Percentiles rank a stretch among this genome's conserved stretches.
Conservation (phyloP, 2,797 vertebrate species). For the Arvicola amphibius region DNA sequence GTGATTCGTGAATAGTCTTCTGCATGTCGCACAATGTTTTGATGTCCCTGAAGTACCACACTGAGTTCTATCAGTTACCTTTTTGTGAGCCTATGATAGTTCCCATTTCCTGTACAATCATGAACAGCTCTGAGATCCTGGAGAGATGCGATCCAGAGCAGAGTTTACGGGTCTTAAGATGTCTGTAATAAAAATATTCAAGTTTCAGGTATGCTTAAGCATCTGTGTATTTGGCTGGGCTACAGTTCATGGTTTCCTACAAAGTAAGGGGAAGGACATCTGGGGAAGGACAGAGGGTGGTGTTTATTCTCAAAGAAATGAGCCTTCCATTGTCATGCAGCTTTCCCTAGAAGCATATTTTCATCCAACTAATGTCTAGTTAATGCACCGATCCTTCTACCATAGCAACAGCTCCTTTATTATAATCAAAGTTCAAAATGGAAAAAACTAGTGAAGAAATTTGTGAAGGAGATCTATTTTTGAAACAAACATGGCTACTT, state of each 20-base stretch:
- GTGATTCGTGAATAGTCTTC: slow-evolving; percentile 89
- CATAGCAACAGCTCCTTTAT: slow-evolving; percentile 65
- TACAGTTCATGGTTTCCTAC: slow-evolving; percentile 60
- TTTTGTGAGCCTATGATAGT: slow-evolving; percentile 87
- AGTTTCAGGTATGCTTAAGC: slow-evolving; percentile 84
- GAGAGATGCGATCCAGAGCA: slow-evolving; percentile 87
- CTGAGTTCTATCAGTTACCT: slow-evolving; percentile 98
- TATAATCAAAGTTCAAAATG: slow-evolving; percentile 69
- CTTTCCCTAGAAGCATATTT: background rate
- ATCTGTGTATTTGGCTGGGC: slow-evolving; percentile 68
- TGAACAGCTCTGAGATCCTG: slow-evolving; percentile 86
- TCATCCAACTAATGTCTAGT: slow-evolving; percentile 58
- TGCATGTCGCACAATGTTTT: slow-evolving; percentile 92
- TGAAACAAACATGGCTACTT: slow-evolving; percentile 86
- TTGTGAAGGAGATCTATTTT: slow-evolving; percentile 84
- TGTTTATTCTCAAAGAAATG: slow-evolving; percentile 61
- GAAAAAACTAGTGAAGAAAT: slow-evolving; percentile 69
- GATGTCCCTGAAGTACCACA: slow-evolving; percentile 88
- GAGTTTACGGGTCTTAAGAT: slow-evolving; percentile 94
- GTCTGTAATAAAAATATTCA: slow-evolving; percentile 94
- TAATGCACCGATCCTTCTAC: slow-evolving; percentile 51
- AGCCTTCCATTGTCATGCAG: slow-evolving; percentile 3
- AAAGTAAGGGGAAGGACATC: background rate
- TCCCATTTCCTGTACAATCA: slow-evolving; percentile 91
- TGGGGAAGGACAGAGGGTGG: background rate